Evolutionary conservation across 2,888 invertebrate genomes (phyloP), one percentile per base, ranked within the genome.

Genomic region (Apomyelois bistriatella): DNA sequence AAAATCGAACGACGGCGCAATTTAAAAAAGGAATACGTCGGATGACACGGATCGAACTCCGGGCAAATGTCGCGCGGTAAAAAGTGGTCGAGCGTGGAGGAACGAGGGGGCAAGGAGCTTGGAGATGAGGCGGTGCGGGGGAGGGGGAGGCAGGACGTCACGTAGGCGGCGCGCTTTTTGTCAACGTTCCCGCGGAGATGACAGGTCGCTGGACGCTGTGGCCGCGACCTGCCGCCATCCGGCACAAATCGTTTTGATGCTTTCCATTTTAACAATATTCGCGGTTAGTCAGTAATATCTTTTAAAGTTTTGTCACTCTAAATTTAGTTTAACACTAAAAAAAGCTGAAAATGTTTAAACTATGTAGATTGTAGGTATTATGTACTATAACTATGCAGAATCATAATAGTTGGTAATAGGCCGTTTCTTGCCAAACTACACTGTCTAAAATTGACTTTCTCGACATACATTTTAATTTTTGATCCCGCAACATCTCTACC

Each of bases 21-120:
- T 88, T 88, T 84, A 84, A 88, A 89, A 90, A 88, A 90, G 87
- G 85, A 88, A 87, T 87, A 88, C 83, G 89, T 86, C 87, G 84
- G 86, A 88, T 89, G 90, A 90, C 90, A 90, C 85, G 89, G 89
- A 87, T 88, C 89, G 90, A 90, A 90, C 90, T 89, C 90, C 85
- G 89, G 90, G 90, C 89, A 89, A 90, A 90, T 90, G 90, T 89
- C 90, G 90, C 89, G 85, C 83, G 78, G 82, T 89, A 89, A 90
- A 90, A 90, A 90, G 88, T 86, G 84, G 90, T 89, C 84, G 79
- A 76, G 76, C 79, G 75, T 71, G 70, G 70, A 66, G 70, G 65
- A 64, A 70, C 58, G 71, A 57, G 60, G 64, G n/a, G 63, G 64
- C 62, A 67, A 53, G 59, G 62, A 62, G 53, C 54, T 58, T 32